Percentiles rank a stretch among this genome's conserved stretches.
phyloP scores from a whole-genome alignment of 2,888 invertebrate species.

The Perizoma affinitatum region DNA sequence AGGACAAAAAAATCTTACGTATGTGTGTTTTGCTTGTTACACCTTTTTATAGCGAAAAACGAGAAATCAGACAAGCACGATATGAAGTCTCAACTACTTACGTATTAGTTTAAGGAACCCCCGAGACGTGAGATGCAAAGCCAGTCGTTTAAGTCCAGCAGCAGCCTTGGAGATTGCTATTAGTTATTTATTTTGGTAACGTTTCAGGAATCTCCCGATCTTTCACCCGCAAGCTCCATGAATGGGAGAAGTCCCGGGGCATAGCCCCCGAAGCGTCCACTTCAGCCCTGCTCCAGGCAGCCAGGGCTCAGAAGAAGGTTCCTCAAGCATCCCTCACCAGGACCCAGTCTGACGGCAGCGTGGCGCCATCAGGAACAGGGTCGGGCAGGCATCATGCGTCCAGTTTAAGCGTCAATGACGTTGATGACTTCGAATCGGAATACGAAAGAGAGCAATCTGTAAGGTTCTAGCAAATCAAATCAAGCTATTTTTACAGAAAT shows the following conservation, averaged over 20 bases:
- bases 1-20: too few species aligned
- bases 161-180: too few species aligned
- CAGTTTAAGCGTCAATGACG: slow-evolving; percentile 89
- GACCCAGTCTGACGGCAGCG: slow-evolving; percentile 91
- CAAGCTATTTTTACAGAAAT: background rate
- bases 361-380: slow-evolving; percentile 83
- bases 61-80: too few species aligned
- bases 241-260: slow-evolving; percentile 95
- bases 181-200: too few species aligned
- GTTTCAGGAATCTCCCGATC: slow-evolving; percentile 89
- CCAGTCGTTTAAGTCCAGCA: too few species aligned
- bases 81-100: too few species aligned
- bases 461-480: slow-evolving; percentile 23
- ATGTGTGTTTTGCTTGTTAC: too few species aligned
- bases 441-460: slow-evolving; percentile 82
- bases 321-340: slow-evolving; percentile 83
- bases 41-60: too few species aligned
- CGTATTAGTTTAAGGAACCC: too few species aligned
- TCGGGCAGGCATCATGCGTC: slow-evolving; percentile 88
- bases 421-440: slow-evolving; percentile 84
- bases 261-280: slow-evolving; percentile 94
- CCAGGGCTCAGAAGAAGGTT: slow-evolving; percentile 59
- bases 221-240: slow-evolving; percentile 94
- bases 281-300: slow-evolving; percentile 88
- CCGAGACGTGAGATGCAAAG: too few species aligned